Evolutionary conservation across 2,113 vertebrate genomes (phyloP).

Genomic region (Menura novaehollandiae): DNA sequence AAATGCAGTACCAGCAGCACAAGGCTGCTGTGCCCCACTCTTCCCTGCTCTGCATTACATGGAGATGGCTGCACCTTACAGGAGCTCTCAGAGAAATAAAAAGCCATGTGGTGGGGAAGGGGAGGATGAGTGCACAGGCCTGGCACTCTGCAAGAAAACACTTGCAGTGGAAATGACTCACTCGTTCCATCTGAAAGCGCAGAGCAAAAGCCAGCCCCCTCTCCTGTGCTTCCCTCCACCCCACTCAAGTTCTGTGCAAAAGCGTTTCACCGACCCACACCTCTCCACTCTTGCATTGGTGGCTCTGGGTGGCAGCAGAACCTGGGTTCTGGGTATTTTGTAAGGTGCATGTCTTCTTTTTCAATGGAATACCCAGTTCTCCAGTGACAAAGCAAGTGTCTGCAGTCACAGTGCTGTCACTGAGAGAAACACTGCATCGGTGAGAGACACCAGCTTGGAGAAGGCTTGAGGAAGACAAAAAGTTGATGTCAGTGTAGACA

Average conservation of each 20-base stretch:
- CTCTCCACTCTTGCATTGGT: neutral
- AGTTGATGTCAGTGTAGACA: neutral
- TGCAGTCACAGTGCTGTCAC: neutral
- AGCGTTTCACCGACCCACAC: neutral
- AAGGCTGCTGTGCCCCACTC: neutral
- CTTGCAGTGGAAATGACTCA: neutral
- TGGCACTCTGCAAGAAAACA: neutral
- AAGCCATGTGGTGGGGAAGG: neutral
- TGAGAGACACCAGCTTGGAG: neutral
- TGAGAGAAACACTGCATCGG: accelerated
- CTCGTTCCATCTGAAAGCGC: accelerated
- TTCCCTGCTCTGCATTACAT: neutral
- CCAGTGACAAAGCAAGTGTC: neutral
- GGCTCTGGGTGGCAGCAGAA: neutral
- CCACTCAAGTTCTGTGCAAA: neutral
- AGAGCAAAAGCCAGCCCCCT: neutral
- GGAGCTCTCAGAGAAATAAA: neutral
- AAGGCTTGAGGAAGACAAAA: neutral
- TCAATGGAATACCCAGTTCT: neutral
- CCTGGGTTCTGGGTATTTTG: neutral
- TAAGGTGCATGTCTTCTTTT: neutral
- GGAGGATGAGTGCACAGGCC: neutral
- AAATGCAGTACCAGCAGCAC: neutral
- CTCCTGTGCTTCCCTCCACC: neutral
- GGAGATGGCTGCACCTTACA: neutral